Conservation (phyloP, 2,888 invertebrate genomes). For the Agonum fuliginosum region DNA sequence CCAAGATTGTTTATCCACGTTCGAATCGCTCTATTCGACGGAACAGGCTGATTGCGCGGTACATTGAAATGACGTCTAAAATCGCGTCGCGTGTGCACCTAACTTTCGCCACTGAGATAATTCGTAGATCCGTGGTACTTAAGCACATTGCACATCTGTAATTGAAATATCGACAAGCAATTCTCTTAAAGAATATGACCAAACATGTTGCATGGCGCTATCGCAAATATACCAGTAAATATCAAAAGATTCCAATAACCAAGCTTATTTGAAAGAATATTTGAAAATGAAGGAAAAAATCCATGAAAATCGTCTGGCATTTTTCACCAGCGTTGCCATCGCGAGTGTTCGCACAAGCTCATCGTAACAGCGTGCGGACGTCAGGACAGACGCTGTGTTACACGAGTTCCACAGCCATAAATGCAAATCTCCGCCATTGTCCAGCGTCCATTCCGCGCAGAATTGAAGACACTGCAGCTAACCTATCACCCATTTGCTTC, state of each 20-base stretch:
- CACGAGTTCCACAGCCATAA: slow-evolving; percentile 54
- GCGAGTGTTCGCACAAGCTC: not conserved
- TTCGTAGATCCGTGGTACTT: no score
- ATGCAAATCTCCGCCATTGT: slow-evolving; percentile 65
- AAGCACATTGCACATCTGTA: no score
- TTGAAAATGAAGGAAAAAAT: slow-evolving; percentile 40
- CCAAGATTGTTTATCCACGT: no score
- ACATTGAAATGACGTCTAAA: no score
- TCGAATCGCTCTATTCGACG: no score
- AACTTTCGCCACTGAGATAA: no score
- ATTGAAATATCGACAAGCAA: no score
- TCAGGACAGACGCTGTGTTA: not conserved
- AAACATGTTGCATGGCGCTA: not conserved
- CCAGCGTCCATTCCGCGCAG: slow-evolving; percentile 62
- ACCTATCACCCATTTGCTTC: slow-evolving; percentile 61
- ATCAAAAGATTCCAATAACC: slow-evolving; percentile 40
- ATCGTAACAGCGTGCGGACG: not conserved
- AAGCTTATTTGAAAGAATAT: slow-evolving; percentile 36
- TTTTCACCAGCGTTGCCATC: slow-evolving; percentile 2
- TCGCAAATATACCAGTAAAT: slow-evolving; percentile 9
- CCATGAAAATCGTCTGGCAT: slow-evolving; percentile 23
- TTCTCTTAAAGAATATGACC: no score
- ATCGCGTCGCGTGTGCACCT: no score
- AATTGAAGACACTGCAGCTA: slow-evolving; percentile 64
- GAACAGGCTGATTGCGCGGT: no score